Evolutionary conservation across 2,113 vertebrate species (phyloP).

Genomic region (Paralichthys olivaceus): DNA sequence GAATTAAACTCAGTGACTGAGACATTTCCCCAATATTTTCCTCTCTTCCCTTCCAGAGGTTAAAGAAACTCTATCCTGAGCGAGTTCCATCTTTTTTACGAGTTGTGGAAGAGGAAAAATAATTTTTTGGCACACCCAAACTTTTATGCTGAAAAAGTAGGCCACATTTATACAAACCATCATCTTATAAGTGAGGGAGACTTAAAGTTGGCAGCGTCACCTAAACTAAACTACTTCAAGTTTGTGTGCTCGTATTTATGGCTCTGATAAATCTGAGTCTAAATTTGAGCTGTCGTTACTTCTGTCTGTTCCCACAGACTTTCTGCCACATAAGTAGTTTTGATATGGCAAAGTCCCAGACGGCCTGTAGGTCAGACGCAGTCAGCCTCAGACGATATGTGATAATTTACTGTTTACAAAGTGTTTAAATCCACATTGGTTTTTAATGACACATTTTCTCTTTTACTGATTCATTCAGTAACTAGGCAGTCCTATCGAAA

Average conservation of each 20-base stretch:
- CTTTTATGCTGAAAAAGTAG: conserved; percentile 67
- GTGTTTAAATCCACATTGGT: neutral
- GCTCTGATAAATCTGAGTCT: conserved; percentile 8
- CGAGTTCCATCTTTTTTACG: conserved; percentile 58
- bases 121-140: conserved; percentile 61
- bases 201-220: conserved; percentile 34
- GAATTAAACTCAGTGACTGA: conserved; percentile 13
- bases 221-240: conserved; percentile 17
- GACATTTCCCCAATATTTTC: conserved; percentile 68
- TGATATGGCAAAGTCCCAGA: conserved; percentile 5
- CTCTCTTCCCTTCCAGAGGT: conserved; percentile 65
- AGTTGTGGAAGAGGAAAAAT: conserved; percentile 72
- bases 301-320: conserved; percentile 1
- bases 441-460: neutral
- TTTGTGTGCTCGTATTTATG: conserved; percentile 14
- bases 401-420: neutral
- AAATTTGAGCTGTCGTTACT: conserved; percentile 12
- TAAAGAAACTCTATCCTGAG: conserved; percentile 67
- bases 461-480: conserved; percentile 2
- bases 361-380: neutral
- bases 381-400: neutral
- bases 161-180: conserved; percentile 65
- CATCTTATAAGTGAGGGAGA: conserved; percentile 34
- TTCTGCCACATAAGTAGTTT: conserved; percentile 24
- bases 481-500: neutral